Evolutionary conservation across 23 tunicate genomes (phyloP).

Genomic region (Ascidia mentula): DNA sequence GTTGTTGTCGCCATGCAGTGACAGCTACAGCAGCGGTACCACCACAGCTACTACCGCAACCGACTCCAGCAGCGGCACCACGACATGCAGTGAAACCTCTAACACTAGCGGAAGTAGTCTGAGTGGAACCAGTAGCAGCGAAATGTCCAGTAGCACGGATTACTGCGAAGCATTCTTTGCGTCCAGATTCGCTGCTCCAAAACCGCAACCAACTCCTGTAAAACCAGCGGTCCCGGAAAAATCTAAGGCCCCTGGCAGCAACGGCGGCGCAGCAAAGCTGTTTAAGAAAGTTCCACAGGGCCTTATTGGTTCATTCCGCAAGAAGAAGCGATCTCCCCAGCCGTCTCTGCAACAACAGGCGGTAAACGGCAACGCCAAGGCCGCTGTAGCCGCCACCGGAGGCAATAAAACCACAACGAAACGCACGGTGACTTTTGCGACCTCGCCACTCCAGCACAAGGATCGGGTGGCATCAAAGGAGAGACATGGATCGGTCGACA

Average conservation of each 20-base stretch:
- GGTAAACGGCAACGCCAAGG: background rate
- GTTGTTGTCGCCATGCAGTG: conserved; percentile 15
- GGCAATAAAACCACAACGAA: background rate
- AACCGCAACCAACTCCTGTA: background rate
- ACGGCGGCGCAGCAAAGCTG: conserved; percentile 48
- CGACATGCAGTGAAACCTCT: conserved; percentile 84
- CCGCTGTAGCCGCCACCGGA: background rate
- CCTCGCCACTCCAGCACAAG: background rate
- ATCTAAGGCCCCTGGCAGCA: conserved; percentile 14
- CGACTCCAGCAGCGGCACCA: conserved; percentile 83
- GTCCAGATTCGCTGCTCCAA: conserved; percentile 21
- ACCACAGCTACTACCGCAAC: conserved; percentile 53
- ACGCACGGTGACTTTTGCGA: conserved; percentile 30
- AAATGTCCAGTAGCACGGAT: conserved; percentile 80
- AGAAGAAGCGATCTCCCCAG: conserved; percentile 41
- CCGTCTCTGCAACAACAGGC: background rate
- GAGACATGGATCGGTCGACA: background rate
- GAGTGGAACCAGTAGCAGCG: conserved; percentile 74
- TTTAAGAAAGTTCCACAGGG: conserved; percentile 41
- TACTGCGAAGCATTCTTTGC: conserved; percentile 40
- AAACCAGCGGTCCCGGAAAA: conserved; percentile 28
- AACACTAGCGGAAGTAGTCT: conserved; percentile 76
- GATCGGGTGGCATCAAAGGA: conserved; percentile 1
- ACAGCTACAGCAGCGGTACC: conserved; percentile 27
- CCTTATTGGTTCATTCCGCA: conserved; percentile 62